Conservation (phyloP, 2,888 invertebrate genomes). For the Mycogona germanica region DNA sequence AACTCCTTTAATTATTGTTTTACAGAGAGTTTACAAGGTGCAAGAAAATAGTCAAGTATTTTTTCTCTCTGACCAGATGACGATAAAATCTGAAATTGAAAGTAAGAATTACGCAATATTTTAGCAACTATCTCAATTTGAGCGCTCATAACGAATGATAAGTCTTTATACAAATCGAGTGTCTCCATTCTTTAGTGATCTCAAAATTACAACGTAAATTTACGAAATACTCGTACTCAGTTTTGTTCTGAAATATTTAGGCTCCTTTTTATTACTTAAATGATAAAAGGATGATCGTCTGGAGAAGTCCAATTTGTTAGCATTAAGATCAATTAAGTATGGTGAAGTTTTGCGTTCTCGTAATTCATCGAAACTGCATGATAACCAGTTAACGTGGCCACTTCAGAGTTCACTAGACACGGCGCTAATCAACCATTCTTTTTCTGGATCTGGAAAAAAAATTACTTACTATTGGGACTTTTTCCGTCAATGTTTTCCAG, state of each 20-base stretch:
- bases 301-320: no score
- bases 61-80: not conserved
- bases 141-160: not conserved
- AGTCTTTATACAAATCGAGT: not conserved
- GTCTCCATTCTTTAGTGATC: not conserved
- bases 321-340: no score
- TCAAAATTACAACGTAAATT: not conserved
- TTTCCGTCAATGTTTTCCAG: no score
- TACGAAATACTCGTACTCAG: not conserved
- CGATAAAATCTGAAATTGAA: not conserved
- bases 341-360: no score
- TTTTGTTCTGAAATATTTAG: not conserved
- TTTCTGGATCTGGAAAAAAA: no score
- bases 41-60: constrained; percentile 7
- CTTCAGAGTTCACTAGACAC: no score
- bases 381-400: no score
- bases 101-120: constrained; percentile 1
- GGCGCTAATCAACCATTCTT: no score
- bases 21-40: constrained; percentile 9
- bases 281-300: no score
- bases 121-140: not conserved
- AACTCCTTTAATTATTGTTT: not conserved
- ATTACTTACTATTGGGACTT: no score
- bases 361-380: no score
- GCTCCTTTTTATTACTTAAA: constrained; percentile 1